Evolutionary conservation across 2,888 invertebrate species (phyloP).

Genomic region (Microplitis deprimator): DNA sequence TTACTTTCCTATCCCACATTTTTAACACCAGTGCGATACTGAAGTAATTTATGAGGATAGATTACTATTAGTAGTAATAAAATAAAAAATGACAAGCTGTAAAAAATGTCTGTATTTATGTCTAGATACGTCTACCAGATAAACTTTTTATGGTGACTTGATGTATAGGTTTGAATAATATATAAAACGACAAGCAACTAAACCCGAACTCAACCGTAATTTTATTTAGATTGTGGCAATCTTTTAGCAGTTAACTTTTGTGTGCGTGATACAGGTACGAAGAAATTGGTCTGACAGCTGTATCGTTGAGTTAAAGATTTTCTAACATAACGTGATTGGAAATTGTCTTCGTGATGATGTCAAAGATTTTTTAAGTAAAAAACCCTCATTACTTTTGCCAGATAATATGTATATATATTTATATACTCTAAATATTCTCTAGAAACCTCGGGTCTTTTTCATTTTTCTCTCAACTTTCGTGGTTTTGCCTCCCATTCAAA

Average conservation of each 20-base stretch:
- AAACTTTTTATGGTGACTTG: background rate
- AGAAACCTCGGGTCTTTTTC: conserved; percentile 24
- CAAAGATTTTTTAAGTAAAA: conserved; percentile 1
- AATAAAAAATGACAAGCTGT: no score
- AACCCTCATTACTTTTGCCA: background rate
- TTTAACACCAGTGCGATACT: no score
- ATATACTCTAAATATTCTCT: background rate
- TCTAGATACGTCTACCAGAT: background rate
- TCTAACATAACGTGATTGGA: conserved; percentile 27
- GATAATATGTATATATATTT: no score
- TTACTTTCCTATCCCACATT: no score
- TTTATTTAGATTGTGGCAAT: conserved; percentile 60
- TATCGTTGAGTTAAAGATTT: conserved; percentile 57
- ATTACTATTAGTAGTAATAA: no score
- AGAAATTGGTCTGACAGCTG: conserved; percentile 63
- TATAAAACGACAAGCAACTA: conserved; percentile 8
- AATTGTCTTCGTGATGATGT: conserved; percentile 1
- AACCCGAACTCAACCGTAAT: conserved; percentile 51
- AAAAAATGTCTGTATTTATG: background rate
- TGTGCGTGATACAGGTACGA: conserved; percentile 61
- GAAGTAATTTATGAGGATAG: no score
- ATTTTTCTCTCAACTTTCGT: conserved; percentile 23
- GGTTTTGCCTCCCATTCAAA: background rate
- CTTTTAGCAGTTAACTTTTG: conserved; percentile 61
- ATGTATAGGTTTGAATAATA: background rate